phyloP scores from a whole-genome alignment of 2,113 vertebrate species.

The Colius striatus region DNA sequence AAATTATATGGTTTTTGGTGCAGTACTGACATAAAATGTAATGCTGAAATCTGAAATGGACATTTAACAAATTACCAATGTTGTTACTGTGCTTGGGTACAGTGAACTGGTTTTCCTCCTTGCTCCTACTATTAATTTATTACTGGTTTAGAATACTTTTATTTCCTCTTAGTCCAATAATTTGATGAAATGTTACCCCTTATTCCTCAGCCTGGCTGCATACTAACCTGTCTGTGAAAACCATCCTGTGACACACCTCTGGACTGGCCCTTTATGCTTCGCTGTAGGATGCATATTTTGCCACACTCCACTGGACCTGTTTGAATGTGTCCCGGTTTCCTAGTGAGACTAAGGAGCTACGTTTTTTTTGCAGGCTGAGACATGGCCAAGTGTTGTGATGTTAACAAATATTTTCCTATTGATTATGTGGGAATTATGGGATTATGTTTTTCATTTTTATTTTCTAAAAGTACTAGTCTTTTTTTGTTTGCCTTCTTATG shows the following conservation, averaged over 20 bases:
- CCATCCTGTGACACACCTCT: not conserved
- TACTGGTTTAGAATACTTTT: not conserved
- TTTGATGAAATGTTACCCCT: not conserved
- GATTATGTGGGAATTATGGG: not conserved
- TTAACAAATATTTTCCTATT: not conserved
- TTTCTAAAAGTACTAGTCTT: not conserved
- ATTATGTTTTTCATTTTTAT: not conserved
- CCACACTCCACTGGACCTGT: not conserved
- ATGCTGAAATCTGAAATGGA: not conserved
- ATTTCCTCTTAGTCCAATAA: not conserved
- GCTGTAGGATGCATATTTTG: not conserved
- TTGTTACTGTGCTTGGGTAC: not conserved
- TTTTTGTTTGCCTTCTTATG: not conserved
- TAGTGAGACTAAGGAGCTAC: not conserved
- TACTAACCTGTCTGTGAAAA: not conserved
- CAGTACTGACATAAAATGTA: not conserved
- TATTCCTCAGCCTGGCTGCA: not conserved
- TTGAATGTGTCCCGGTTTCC: not conserved
- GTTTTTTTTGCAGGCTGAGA: not conserved
- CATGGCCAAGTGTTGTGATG: not conserved
- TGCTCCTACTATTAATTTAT: not conserved
- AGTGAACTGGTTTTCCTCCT: not conserved
- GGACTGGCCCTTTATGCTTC: not conserved
- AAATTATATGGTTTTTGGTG: not conserved
- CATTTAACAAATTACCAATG: not conserved